Evolutionary conservation across 2,888 invertebrate genomes (phyloP), one percentile per base, ranked within the genome.

Genomic region (Tricholauxania praeusta): DNA sequence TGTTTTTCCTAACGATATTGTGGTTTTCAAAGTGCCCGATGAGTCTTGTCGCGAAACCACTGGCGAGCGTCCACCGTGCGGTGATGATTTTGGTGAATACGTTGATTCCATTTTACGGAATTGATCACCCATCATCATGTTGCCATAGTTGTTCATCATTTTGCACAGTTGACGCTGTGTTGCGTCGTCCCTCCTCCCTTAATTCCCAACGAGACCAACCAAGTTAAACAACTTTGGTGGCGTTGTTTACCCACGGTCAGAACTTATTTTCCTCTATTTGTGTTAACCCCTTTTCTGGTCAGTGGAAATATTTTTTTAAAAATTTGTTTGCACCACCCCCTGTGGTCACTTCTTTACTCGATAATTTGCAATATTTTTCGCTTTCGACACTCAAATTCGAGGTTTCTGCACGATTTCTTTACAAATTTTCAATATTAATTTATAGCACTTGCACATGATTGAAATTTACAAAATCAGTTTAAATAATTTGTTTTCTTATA

Each of bases 41-140:
- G 98, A 97, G 89, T 98, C 98, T 89, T 97, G 97, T 79, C 97
- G 92, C 80, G 96, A 96, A 84, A 97, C 97, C 83, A 97, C 96
- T 83, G 98, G 97, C 85, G 97, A 97, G 87, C 97, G 92, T 82
- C 94, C 96, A 85, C 97, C 97, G 82, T 96, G 97, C 82, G 97
- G 97, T 82, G 97, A 97, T 82, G 97, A 97, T 90, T 97, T 96
- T 78, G 97, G 97, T 83, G 97, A 97, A 91, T 96, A 95, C 32
- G 76, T 79, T 88, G 95, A 94, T 89, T 96, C 96, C 89, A 94
- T 94, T 91, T 95, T 94, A 87, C 95, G 93, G 91, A 94, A 94
- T 91, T 94, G 94, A 91, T 95, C 95, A 93, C 94, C 95, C 94
- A 95, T 95, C 92, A 93, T 94, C 91, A 93, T 93, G 90, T 89